Conservation (phyloP, 2,113 vertebrate genomes). For the Elephas maximus region DNA sequence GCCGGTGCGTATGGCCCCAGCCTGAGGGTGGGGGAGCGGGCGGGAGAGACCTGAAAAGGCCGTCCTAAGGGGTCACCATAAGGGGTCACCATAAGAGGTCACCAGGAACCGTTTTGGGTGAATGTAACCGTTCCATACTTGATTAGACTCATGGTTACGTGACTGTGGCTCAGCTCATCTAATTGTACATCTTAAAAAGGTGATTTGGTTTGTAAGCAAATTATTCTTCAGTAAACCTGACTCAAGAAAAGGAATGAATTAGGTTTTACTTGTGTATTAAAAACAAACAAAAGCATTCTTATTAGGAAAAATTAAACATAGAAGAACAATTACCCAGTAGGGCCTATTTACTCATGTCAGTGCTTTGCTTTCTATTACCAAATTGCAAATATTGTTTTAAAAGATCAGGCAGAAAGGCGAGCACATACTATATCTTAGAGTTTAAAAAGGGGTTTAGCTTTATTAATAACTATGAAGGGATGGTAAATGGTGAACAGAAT, state of each 20-base stretch:
- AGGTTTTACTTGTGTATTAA: constrained; percentile 44
- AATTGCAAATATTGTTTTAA: constrained; percentile 61
- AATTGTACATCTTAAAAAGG: background rate
- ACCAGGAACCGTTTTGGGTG: background rate
- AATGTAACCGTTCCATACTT: background rate
- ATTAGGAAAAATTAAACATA: constrained; percentile 57
- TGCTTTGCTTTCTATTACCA: constrained; percentile 56
- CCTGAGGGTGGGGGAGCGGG: background rate
- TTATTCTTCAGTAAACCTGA: constrained; percentile 6
- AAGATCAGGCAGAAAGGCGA: constrained; percentile 40
- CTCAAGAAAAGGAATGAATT: background rate
- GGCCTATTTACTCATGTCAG: constrained; percentile 21
- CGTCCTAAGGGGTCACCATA: background rate
- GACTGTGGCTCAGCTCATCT: background rate
- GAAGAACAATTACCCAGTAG: constrained; percentile 54
- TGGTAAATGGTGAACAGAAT: constrained; percentile 45
- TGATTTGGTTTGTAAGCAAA: constrained; percentile 51
- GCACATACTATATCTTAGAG: background rate
- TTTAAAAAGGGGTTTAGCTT: constrained; percentile 62
- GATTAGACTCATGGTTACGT: background rate
- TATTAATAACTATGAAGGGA: constrained; percentile 47
- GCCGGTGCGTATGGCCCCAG: background rate
- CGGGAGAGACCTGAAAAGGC: background rate
- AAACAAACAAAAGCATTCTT: constrained; percentile 50
- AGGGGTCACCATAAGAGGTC: background rate